Base-by-base conservation (phyloP, 2,888 invertebrate species). In the Acleris holmiana region DNA sequence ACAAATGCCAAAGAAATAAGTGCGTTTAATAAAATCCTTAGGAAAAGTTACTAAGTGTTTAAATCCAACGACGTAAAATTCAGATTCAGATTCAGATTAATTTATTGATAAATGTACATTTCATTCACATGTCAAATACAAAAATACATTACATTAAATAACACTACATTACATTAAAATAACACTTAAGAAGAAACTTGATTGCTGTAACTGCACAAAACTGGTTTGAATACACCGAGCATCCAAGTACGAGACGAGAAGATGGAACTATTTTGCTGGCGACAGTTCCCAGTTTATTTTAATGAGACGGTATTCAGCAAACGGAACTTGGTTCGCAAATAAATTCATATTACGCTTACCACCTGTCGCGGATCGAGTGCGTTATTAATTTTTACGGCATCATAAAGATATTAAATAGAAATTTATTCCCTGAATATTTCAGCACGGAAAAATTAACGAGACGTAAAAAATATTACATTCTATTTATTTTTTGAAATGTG, bases 371-470 rank as follows among this genome's bases (percentile, higher is more conserved):
- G 29, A n/a, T 23, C 50, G 57, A 51, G 54, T 59, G 59, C 59
- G 58, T 65, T 65, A 65, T 65, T 65, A 65, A 59, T 59, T 65
- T 65, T 59, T 59, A 59, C 48, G 54, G 25, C 59, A 49, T 46
- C 64, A 59, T 65, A 65, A 65, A 59, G 49, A 58, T 41, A 53
- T 64, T 59, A 65, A 59, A 49, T 21, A 48, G 21, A 40, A 59
- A 65, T 65, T 65, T 59, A 65, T 59, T 54, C 4, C 35, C 35
- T 35, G 35, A 13, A 35, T 35, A 58, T 64, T 35, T 48, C 47
- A 46, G 57, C 35, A 51, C 5, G 13, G 51, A 44, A 50, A 56
- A 62, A 35, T 51, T 46, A 63, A 46, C 7, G n/a, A 0, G 21
- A 50, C 25, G 25, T 47, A 29, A 29, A 44, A 46, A 58, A 21